Evolutionary conservation across 2,797 vertebrate genomes (phyloP).

Genomic region (Oryzias sinensis): DNA sequence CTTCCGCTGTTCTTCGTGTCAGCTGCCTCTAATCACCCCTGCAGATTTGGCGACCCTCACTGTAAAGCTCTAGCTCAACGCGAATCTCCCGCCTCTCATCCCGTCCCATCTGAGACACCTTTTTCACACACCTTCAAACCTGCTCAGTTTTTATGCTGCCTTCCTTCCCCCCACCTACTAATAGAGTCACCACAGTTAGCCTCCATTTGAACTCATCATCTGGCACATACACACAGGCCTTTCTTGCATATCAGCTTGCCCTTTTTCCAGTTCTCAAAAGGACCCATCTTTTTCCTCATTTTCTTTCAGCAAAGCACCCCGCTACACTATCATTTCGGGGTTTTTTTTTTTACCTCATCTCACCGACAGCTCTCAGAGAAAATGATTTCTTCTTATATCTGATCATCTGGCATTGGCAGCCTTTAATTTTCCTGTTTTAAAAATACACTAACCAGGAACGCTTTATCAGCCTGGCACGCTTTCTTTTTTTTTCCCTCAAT

Average conservation of each 20-base stretch:
- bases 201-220: conserved; percentile 48
- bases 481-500: conserved; percentile 1
- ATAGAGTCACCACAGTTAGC: conserved; percentile 20
- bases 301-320: conserved; percentile 22
- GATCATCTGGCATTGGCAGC: conserved; percentile 23
- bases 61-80: conserved; percentile 36
- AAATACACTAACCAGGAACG: conserved; percentile 23
- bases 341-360: conserved; percentile 35
- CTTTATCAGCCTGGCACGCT: conserved; percentile 4
- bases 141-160: conserved; percentile 3
- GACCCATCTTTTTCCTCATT: conserved; percentile 32
- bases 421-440: conserved; percentile 21
- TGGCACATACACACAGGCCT: conserved; percentile 17
- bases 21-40: neutral
- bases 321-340: conserved; percentile 32
- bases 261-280: conserved; percentile 16
- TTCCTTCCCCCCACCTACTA: conserved; percentile 11
- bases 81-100: conserved; percentile 19
- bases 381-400: conserved; percentile 32
- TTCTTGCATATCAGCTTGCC: conserved; percentile 8
- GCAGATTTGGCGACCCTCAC: conserved; percentile 14
- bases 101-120: neutral
- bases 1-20: neutral
- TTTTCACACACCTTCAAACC: conserved; percentile 29
- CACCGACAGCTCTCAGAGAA: conserved; percentile 21